Evolutionary conservation across 2,797 vertebrate species (phyloP), one percentile per base, ranked within the genome.

Genomic region (Sebastiscus tertius): DNA sequence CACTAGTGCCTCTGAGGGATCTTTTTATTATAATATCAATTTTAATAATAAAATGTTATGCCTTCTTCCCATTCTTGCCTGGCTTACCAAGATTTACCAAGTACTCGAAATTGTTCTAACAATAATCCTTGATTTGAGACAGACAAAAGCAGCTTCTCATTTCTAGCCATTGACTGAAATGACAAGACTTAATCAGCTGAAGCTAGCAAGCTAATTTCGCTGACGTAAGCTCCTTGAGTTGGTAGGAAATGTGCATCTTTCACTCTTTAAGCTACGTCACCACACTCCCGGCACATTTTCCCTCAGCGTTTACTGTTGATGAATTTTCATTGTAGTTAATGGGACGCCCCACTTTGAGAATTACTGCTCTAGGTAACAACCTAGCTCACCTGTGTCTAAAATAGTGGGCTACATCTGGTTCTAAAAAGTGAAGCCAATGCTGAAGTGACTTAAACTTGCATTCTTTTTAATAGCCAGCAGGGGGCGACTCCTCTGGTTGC

Each of bases 401-500:
- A 46, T 18, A 20, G 42, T 18, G 0, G 42, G 42, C 42, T 46
- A 46, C 42, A 0, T 49, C 42, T 6, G 0, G 42, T 46, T 46
- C 42, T 0, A 0, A 46, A 46, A 46, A 46, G 14, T 16, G 42
- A 46, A 46, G 42, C 14, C 42, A 49, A 49, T 0, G 42, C 42
- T 0, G 42, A 49, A 49, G 16, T 49, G 42, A 1, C 0, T 49
- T 20, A 49, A 0, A 49, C 18, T 49, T 49, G 42, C 16, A 18
- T 49, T 49, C 42, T 49, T 0, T 49, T 18, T 49, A 49, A 20
- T 7, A 49, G 42, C 42, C 42, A 49, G 42, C 39, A 42, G 39
- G 39, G 39, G 39, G 39, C 42, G 16, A 49, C 42, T 46, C 16
- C 42, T 8, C 42, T 49, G 42, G 42, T 49, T 20, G 42, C 16